phyloP scores from a whole-genome alignment of 2,113 vertebrate species.

The Mystacornis crossleyi region DNA sequence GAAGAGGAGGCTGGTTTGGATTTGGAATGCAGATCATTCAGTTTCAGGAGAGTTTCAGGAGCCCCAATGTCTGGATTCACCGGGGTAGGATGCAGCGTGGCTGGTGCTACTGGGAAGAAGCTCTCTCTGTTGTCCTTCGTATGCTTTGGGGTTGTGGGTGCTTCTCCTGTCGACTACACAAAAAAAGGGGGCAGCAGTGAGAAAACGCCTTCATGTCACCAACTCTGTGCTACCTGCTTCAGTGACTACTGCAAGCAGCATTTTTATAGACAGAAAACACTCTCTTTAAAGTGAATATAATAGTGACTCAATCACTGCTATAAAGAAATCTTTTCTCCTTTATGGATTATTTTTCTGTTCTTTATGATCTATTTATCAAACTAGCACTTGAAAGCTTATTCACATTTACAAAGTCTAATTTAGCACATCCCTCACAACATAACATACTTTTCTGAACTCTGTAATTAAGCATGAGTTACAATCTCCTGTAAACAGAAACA shows the following conservation, averaged over 20 bases:
- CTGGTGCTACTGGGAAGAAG: constrained; percentile 84
- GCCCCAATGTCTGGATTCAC: constrained; percentile 53
- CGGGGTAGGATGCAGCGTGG: constrained; percentile 55
- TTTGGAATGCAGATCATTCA: constrained; percentile 80
- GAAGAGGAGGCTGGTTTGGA: constrained; percentile 62
- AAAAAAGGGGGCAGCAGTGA: not conserved
- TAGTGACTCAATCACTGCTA: not conserved
- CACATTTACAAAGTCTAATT: not conserved
- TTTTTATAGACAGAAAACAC: not conserved
- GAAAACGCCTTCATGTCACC: not conserved
- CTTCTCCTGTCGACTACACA: constrained; percentile 81
- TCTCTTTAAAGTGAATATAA: not conserved
- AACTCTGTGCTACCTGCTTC: not conserved
- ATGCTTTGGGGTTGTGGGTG: constrained; percentile 90
- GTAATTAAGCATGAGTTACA: not conserved
- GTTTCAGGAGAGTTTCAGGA: constrained; percentile 68
- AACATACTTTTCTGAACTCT: not conserved
- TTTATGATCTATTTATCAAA: not conserved
- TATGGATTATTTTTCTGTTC: not conserved
- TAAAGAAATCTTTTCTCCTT: not conserved
- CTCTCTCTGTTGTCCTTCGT: constrained; percentile 87
- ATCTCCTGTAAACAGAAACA: not conserved
- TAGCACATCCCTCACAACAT: not conserved
- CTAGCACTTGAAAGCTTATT: not conserved
- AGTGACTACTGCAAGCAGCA: not conserved